Conservation (phyloP, 2,888 invertebrate species). For the Phytoseiulus persimilis region DNA sequence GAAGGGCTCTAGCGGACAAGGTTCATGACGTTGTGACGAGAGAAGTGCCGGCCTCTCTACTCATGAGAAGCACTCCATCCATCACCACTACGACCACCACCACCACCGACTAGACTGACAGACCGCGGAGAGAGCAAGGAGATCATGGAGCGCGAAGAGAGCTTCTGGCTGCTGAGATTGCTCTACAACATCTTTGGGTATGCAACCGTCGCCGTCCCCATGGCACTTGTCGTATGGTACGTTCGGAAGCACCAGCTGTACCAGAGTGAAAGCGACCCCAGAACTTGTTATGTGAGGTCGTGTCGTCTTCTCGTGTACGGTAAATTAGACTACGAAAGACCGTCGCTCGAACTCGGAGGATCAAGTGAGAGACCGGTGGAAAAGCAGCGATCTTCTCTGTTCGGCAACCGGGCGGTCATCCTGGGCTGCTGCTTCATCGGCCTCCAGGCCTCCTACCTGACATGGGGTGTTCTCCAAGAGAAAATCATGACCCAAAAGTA, state of each 20-base stretch:
- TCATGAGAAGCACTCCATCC: neutral
- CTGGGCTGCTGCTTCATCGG: slow-evolving; percentile 74
- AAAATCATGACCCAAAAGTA: slow-evolving; percentile 78
- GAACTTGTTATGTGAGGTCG: slow-evolving; percentile 40
- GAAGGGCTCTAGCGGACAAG: neutral
- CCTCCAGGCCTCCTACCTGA: slow-evolving; percentile 77
- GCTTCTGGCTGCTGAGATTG: slow-evolving; percentile 65
- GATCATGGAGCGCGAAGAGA: slow-evolving; percentile 14
- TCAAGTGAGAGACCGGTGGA: slow-evolving; percentile 8
- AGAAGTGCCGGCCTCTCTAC: neutral
- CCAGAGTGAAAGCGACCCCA: slow-evolving; percentile 18
- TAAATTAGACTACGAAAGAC: slow-evolving; percentile 35
- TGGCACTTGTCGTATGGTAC: slow-evolving; percentile 49
- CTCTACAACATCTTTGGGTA: slow-evolving; percentile 75
- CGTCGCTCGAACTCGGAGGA: slow-evolving; percentile 29
- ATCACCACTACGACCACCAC: too few relatives aligned
- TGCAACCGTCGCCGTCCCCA: slow-evolving; percentile 75
- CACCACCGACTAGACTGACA: neutral
- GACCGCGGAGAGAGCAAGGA: neutral
- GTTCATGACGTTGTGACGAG: neutral
- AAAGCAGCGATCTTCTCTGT: slow-evolving; percentile 22
- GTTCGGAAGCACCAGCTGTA: slow-evolving; percentile 41
- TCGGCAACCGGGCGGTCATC: slow-evolving; percentile 57
- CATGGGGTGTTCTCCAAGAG: slow-evolving; percentile 95
- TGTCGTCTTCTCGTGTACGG: slow-evolving; percentile 27